A percentile compares a stretch with the other conserved stretches of the same genome.
Conservation (phyloP, 2,797 vertebrate species). For the Labeo calbasu region DNA sequence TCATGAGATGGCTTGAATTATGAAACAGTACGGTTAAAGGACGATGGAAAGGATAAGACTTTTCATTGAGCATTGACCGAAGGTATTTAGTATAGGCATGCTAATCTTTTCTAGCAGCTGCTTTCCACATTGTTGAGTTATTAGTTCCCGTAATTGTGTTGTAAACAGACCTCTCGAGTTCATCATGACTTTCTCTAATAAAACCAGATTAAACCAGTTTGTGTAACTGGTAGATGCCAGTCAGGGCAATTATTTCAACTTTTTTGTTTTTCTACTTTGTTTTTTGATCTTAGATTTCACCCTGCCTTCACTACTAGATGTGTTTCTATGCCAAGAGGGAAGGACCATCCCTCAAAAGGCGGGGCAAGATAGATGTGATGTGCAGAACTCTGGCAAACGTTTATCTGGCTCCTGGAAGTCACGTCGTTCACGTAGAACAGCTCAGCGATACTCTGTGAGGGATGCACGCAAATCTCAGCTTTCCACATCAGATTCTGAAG, state of each 20-base stretch:
- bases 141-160: conserved; percentile 67
- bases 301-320: conserved; percentile 82
- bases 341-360: conserved; percentile 74
- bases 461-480: conserved; percentile 89
- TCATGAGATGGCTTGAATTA: conserved; percentile 38
- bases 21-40: conserved; percentile 6
- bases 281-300: conserved; percentile 83
- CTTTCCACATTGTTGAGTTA: conserved; percentile 77
- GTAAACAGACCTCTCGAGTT: conserved; percentile 35
- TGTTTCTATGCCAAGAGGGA: conserved; percentile 84
- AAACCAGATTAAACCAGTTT: conserved; percentile 18
- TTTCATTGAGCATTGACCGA: conserved; percentile 66
- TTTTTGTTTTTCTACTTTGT: not conserved
- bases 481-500: conserved; percentile 95
- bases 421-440: conserved; percentile 78
- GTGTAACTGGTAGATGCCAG: not conserved
- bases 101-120: conserved; percentile 72
- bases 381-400: conserved; percentile 74
- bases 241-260: not conserved
- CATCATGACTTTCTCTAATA: not conserved
- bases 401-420: conserved; percentile 79
- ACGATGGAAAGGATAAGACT: conserved; percentile 42
- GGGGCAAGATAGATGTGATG: conserved; percentile 83
- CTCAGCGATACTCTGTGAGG: conserved; percentile 87
- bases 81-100: conserved; percentile 74